Percentiles rank a stretch among this genome's conserved stretches.
Conservation (phyloP, 92 coral and sea anemone genomes). For the Phenganax subtilis region DNA sequence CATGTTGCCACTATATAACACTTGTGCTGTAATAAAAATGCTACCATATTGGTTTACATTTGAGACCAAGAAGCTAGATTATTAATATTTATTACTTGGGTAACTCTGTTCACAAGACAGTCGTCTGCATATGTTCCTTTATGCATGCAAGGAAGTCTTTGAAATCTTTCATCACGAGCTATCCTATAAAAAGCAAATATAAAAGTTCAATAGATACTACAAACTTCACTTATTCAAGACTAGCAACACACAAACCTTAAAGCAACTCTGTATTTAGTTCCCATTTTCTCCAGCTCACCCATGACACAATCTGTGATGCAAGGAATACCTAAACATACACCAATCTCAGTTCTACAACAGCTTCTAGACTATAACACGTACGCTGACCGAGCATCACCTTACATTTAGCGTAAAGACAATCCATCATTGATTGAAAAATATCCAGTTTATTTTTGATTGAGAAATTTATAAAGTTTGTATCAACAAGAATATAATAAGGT, state of each 20-base stretch:
- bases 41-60: too few species aligned
- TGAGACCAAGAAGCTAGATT: background rate
- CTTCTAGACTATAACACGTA: background rate
- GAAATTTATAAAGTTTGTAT: conserved; percentile 94
- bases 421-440: conserved; percentile 93
- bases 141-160: conserved; percentile 93
- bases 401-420: conserved; percentile 97
- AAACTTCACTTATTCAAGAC: background rate
- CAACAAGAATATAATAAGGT: conserved; percentile 84
- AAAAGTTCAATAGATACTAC: background rate
- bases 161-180: conserved; percentile 92
- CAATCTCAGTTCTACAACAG: background rate
- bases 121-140: conserved; percentile 97
- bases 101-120: conserved; percentile 90
- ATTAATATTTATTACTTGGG: conserved; percentile 57
- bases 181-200: conserved; percentile 47
- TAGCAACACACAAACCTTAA: conserved; percentile 57
- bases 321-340: conserved; percentile 63
- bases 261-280: conserved; percentile 93
- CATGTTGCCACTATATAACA: conserved; percentile 97
- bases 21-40: conserved; percentile 63
- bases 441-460: conserved; percentile 94
- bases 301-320: conserved; percentile 97
- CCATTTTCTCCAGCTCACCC: conserved; percentile 95
- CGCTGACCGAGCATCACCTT: conserved; percentile 30